A percentile compares a stretch with the other conserved stretches of the same genome.
Evolutionary conservation across 92 coral and sea anemone species (phyloP).

Genomic region (Paramuricea clavata): DNA sequence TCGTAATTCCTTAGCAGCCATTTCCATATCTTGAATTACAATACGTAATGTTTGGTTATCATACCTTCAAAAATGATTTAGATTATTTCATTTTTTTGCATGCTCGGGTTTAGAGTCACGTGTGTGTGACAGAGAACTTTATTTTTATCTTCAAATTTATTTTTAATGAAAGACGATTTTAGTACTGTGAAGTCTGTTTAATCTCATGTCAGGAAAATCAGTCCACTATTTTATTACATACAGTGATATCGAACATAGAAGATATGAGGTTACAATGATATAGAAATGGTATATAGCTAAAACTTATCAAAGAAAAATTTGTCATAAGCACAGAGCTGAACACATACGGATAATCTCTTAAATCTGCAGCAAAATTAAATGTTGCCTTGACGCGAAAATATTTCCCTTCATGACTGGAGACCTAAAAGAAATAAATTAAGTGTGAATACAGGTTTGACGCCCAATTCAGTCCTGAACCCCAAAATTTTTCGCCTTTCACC

Average conservation of each 20-base stretch:
- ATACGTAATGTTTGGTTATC: conserved; percentile 96
- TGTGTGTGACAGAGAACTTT: too few species aligned
- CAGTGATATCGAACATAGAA: too few species aligned
- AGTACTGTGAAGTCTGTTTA: too few species aligned
- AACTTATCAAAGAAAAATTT: too few species aligned
- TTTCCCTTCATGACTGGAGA: conserved; percentile 98
- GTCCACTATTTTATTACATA: too few species aligned
- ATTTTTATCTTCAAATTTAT: too few species aligned
- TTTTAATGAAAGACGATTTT: too few species aligned
- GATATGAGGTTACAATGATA: too few species aligned
- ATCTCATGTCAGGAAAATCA: too few species aligned
- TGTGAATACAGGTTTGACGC: neutral
- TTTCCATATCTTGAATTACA: conserved; percentile 99
- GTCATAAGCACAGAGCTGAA: too few species aligned
- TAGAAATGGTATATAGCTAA: too few species aligned
- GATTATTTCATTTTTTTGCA: neutral
- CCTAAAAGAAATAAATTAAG: conserved; percentile 65
- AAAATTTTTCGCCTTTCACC: neutral
- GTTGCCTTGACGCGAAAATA: conserved; percentile 96
- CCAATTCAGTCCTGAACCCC: neutral
- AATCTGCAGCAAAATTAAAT: conserved; percentile 98
- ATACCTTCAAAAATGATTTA: conserved; percentile 56
- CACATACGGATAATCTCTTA: conserved; percentile 97
- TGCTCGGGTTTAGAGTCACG: too few species aligned
- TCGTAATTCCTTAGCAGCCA: conserved; percentile 97